Percentiles rank a stretch among this genome's conserved stretches.
phyloP scores from a whole-genome alignment of 2,797 vertebrate species.

The Octomys mimax region DNA sequence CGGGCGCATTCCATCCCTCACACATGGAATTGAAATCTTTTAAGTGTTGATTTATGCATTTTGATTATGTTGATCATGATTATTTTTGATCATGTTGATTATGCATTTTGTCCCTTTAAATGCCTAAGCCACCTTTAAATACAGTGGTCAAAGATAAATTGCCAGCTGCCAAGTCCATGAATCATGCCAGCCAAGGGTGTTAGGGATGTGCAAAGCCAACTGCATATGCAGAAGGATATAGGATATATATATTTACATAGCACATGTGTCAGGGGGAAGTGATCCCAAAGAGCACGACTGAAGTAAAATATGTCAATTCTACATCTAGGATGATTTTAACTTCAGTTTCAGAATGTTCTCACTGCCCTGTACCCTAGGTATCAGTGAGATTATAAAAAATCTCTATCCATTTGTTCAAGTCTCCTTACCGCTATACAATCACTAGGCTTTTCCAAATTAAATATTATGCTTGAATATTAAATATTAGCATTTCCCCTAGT shows the following conservation, averaged over 20 bases:
- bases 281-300: conserved; percentile 72
- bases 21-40: conserved; percentile 69
- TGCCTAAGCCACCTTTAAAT: conserved; percentile 83
- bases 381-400: conserved; percentile 82
- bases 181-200: conserved; percentile 75
- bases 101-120: conserved; percentile 83
- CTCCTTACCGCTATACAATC: conserved; percentile 69
- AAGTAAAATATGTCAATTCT: conserved; percentile 82
- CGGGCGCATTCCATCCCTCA: conserved; percentile 48
- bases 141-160: conserved; percentile 82
- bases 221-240: conserved; percentile 76
- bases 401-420: conserved; percentile 72
- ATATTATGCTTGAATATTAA: conserved; percentile 86
- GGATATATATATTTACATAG: conserved; percentile 80
- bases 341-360: conserved; percentile 86
- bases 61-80: conserved; percentile 80
- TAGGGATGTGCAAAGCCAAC: conserved; percentile 77
- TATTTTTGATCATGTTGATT: conserved; percentile 78
- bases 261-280: conserved; percentile 78
- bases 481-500: conserved; percentile 79
- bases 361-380: conserved; percentile 71
- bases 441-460: conserved; percentile 84
- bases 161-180: conserved; percentile 81
- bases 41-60: conserved; percentile 82
- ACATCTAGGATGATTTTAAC: conserved; percentile 80